These are phyloP conservation scores for Mellilla xanthometata DNA, from an alignment of 2,888 invertebrate genomes.

Conservation along the genomic window DNA sequence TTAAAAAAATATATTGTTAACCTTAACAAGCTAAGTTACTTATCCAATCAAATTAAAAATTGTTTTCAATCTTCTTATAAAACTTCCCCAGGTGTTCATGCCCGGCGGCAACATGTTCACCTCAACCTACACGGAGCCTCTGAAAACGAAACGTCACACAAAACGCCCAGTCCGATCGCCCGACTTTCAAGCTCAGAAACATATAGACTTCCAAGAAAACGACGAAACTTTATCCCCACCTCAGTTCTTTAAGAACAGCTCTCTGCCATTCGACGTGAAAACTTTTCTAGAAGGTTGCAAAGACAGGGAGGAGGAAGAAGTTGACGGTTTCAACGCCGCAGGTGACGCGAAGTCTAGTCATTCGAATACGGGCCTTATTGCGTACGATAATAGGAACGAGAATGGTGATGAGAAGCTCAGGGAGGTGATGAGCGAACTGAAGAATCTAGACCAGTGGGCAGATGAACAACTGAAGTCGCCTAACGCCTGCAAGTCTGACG, in stretches of 20 bases:
- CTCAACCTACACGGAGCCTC: slow-evolving; percentile 57
- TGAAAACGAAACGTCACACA: slow-evolving; percentile 40
- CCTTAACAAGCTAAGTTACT: no score
- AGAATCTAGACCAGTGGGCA: slow-evolving; percentile 69
- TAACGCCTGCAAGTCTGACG: slow-evolving; percentile 60
- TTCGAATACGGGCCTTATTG: slow-evolving; percentile 23
- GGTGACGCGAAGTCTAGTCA: slow-evolving; percentile 54
- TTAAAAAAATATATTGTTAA: no score
- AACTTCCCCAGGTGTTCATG: slow-evolving; percentile 57
- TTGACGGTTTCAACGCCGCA: slow-evolving; percentile 49
- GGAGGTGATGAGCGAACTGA: slow-evolving; percentile 72
- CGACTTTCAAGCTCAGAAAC: slow-evolving; percentile 53
- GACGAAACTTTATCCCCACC: slow-evolving; percentile 53
- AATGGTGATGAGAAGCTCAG: slow-evolving; percentile 59
- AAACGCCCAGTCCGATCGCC: slow-evolving; percentile 48
- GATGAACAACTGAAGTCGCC: slow-evolving; percentile 66
- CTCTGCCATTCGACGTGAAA: slow-evolving; percentile 57
- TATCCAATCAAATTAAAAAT: no score
- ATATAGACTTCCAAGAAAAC: slow-evolving; percentile 64
- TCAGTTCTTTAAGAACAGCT: slow-evolving; percentile 63
- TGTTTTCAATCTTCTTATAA: not conserved
- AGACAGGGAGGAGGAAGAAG: slow-evolving; percentile 47
- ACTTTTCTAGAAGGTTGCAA: slow-evolving; percentile 53
- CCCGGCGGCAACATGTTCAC: slow-evolving; percentile 47
- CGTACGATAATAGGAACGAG: slow-evolving; percentile 31